Evolutionary conservation across 2,113 vertebrate species (phyloP).

Genomic region (Ameiurus melas): DNA sequence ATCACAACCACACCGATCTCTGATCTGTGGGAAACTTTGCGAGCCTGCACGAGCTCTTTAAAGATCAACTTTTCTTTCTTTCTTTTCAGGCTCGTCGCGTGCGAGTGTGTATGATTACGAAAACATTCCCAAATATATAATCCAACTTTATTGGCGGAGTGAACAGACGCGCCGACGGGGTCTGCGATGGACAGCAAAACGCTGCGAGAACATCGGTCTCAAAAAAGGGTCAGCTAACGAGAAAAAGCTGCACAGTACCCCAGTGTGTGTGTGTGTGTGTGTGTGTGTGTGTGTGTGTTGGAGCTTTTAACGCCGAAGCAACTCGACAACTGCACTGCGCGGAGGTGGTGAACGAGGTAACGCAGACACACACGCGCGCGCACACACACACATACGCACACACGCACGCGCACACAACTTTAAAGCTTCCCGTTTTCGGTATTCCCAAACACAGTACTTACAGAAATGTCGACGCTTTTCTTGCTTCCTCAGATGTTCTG

Average conservation of each 20-base stretch:
- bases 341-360: slow-evolving; percentile 42
- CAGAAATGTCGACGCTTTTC: slow-evolving; percentile 60
- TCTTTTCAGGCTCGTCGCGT: background rate
- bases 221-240: background rate
- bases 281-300: slow-evolving; percentile 58
- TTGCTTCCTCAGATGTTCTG: slow-evolving; percentile 58
- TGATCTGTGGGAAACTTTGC: background rate
- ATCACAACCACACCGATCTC: background rate
- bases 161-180: background rate
- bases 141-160: background rate
- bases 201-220: background rate
- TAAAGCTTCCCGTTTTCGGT: slow-evolving; percentile 54
- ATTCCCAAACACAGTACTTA: slow-evolving; percentile 61
- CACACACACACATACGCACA: background rate
- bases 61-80: background rate
- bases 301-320: slow-evolving; percentile 70
- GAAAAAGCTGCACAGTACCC: background rate
- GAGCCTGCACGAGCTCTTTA: background rate
- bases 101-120: no score
- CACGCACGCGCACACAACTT: slow-evolving; percentile 62
- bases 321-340: slow-evolving; percentile 67
- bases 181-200: background rate
- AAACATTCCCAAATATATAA: no score
- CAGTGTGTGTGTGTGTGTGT: slow-evolving; percentile 57
- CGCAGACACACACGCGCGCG: background rate